Conservation (phyloP, 2,888 invertebrate species). For the Coecobrya sp. region DNA sequence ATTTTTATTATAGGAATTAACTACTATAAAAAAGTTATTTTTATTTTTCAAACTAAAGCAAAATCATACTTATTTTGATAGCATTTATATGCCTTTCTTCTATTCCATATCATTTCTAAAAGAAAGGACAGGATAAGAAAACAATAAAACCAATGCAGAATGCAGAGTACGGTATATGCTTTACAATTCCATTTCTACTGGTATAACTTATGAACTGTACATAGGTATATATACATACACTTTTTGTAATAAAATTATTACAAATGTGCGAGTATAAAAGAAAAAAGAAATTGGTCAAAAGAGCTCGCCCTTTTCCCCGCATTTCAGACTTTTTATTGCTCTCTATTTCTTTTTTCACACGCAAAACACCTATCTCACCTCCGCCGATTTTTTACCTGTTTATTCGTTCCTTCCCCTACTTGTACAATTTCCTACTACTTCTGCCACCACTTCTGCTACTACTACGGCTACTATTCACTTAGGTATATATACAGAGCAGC, state of each 20-base stretch:
- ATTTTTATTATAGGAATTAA: constrained; percentile 17
- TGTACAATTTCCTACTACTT: background rate
- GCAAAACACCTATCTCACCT: constrained; percentile 85
- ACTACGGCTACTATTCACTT: background rate
- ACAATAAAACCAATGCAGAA: constrained; percentile 12
- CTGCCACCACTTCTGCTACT: background rate
- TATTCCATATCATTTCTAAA: background rate
- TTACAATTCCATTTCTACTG: background rate
- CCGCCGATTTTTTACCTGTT: constrained; percentile 67
- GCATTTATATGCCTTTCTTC: background rate
- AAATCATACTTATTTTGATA: background rate
- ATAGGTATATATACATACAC: background rate
- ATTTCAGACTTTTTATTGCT: constrained; percentile 78
- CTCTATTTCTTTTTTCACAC: constrained; percentile 84
- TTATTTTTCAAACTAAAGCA: background rate
- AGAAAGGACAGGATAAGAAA: background rate
- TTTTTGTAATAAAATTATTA: background rate
- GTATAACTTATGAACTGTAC: background rate
- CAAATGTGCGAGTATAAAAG: background rate
- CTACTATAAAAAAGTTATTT: background rate
- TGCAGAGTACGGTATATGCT: background rate
- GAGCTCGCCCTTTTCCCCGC: constrained; percentile 68
- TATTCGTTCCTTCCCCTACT: constrained; percentile 21
- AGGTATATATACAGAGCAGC: no score
- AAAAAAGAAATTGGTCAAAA: constrained; percentile 57